Evolutionary conservation across 2,888 invertebrate genomes (phyloP).

Genomic region (Nomada lathburiana): DNA sequence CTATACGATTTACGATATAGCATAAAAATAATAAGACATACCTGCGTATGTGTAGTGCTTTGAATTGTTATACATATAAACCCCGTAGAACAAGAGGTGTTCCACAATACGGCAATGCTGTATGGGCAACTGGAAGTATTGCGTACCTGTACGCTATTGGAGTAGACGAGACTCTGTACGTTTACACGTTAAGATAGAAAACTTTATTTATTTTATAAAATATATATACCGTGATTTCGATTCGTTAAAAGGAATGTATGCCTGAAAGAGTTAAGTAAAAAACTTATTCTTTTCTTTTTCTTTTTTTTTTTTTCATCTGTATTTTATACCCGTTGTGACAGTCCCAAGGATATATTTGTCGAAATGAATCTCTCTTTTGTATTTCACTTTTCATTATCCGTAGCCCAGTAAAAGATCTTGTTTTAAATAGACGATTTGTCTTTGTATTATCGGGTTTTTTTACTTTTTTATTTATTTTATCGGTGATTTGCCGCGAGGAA

Average conservation of each 20-base stretch:
- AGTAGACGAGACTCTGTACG: slow-evolving; percentile 35
- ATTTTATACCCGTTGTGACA: background rate
- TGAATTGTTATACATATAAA: slow-evolving; percentile 31
- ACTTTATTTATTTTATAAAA: slow-evolving; percentile 67
- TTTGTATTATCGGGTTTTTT: background rate
- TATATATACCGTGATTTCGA: slow-evolving; percentile 37
- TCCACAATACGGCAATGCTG: slow-evolving; percentile 47
- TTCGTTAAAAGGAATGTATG: slow-evolving; percentile 29
- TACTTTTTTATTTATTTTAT: background rate
- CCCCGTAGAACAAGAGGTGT: slow-evolving; percentile 8
- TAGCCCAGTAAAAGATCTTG: slow-evolving; percentile 7
- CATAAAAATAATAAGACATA: slow-evolving; percentile 4
- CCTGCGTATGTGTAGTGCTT: slow-evolving; percentile 57
- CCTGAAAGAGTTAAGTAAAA: background rate
- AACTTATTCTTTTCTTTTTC: background rate
- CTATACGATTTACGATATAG: slow-evolving; percentile 6
- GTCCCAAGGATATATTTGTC: slow-evolving; percentile 1
- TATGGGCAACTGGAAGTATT: slow-evolving; percentile 66
- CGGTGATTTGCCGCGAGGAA: too few relatives aligned
- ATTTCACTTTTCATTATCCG: background rate
- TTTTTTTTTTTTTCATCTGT: too few relatives aligned
- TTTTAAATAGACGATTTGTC: background rate
- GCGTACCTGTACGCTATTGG: slow-evolving; percentile 56
- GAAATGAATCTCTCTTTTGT: background rate
- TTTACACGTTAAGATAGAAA: slow-evolving; percentile 57